A percentile compares a stretch with the other conserved stretches of the same genome.
phyloP scores from a whole-genome alignment of 2,797 vertebrate species.

The Tapirus indicus region DNA sequence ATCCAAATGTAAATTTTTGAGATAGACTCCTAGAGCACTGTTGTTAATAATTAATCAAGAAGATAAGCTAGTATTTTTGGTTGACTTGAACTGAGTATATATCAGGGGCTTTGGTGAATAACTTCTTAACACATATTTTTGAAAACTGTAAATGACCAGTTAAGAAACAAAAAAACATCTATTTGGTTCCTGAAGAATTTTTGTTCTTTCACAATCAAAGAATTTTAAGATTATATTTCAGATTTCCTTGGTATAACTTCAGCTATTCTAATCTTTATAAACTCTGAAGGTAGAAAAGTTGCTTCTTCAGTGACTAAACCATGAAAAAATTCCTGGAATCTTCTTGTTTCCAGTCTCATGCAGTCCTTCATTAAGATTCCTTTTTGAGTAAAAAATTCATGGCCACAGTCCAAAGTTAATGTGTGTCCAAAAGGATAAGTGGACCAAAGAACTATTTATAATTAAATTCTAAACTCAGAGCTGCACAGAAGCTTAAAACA shows the following conservation, averaged over 20 bases:
- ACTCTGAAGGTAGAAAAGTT: conserved; percentile 44
- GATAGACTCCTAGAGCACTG: neutral
- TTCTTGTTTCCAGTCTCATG: conserved; percentile 36
- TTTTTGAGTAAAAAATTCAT: conserved; percentile 60
- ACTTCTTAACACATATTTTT: neutral
- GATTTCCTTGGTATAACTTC: neutral
- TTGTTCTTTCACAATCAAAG: neutral
- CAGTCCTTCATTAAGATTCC: conserved; percentile 65
- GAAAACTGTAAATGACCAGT: neutral
- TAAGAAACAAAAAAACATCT: neutral
- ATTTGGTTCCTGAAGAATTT: neutral
- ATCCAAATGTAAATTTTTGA: neutral
- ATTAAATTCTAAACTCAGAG: conserved; percentile 70
- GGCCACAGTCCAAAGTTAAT: conserved; percentile 57
- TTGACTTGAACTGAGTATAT: conserved; percentile 23
- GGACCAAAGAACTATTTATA: conserved; percentile 43
- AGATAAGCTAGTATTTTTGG: neutral
- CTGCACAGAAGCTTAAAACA: neutral
- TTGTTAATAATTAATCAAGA: conserved; percentile 47
- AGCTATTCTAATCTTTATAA: conserved; percentile 58
- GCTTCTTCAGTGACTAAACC: conserved; percentile 59
- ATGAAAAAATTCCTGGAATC: conserved; percentile 61
- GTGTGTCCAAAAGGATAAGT: conserved; percentile 63
- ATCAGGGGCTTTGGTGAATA: conserved; percentile 8
- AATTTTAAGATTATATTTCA: neutral